phyloP scores from a whole-genome alignment of 1,140 invertebrate genomes.

The Philotrypesis tridentata region DNA sequence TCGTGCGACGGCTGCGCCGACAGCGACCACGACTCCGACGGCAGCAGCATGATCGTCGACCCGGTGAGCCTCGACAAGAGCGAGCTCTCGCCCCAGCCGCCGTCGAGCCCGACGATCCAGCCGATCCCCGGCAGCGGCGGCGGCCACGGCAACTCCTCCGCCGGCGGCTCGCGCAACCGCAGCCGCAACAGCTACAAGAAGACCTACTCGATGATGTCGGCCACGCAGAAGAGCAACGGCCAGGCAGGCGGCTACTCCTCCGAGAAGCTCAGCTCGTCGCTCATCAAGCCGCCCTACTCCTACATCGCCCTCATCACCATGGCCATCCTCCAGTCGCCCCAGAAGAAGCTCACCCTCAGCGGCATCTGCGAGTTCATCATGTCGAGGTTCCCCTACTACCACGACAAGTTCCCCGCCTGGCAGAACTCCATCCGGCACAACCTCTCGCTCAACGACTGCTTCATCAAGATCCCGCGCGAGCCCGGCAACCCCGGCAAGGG shows the following conservation, averaged over 20 bases:
- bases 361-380: constrained; percentile 99
- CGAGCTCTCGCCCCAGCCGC: constrained; percentile 60
- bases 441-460: constrained; percentile 98
- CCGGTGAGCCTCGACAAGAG: constrained; percentile 70
- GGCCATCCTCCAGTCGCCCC: constrained; percentile 97
- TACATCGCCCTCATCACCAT: constrained; percentile 99
- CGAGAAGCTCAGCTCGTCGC: constrained; percentile 69
- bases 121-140: constrained; percentile 12
- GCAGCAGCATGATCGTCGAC: constrained; percentile 71
- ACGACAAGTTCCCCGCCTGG: constrained; percentile 96
- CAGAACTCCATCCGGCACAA: constrained; percentile 99
- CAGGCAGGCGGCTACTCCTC: constrained; percentile 52
- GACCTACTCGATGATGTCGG: constrained; percentile 64
- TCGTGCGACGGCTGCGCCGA: constrained; percentile 70
- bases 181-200: constrained; percentile 59
- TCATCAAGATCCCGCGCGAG: constrained; percentile 98
- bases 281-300: constrained; percentile 96
- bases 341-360: constrained; percentile 96
- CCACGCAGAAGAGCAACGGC: constrained; percentile 42
- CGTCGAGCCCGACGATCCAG: constrained; percentile 54
- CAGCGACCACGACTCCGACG: constrained; percentile 71
- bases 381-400: constrained; percentile 95
- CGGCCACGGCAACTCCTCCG: constrained; percentile 26
- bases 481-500: constrained; percentile 99
- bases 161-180: constrained; percentile 38